These are phyloP conservation scores for Gasterosteus nipponicus DNA, from an alignment of 2,113 vertebrate genomes.

Conservation along the genomic window DNA sequence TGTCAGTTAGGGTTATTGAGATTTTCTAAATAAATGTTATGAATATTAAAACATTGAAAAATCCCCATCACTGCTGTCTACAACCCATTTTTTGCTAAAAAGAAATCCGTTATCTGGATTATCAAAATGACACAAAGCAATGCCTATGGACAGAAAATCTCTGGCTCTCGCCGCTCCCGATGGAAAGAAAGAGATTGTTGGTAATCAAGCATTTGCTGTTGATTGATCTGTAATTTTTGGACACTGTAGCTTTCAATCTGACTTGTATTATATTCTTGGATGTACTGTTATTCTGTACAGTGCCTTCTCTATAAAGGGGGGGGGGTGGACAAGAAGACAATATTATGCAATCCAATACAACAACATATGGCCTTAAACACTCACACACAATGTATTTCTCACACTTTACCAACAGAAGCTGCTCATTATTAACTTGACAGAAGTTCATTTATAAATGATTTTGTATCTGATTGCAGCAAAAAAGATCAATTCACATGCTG, in stretches of 20 bases:
- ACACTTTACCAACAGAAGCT: neutral
- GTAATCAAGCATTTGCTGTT: neutral
- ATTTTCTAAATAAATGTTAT: neutral
- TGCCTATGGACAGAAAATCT: neutral
- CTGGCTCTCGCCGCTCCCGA: neutral
- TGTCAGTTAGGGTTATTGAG: neutral
- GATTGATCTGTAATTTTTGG: constrained; percentile 1
- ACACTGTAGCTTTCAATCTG: constrained; percentile 7
- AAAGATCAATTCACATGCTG: neutral
- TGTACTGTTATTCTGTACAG: constrained; percentile 41
- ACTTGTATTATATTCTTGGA: constrained; percentile 16
- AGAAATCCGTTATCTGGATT: neutral
- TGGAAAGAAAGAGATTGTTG: neutral
- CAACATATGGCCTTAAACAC: constrained; percentile 25
- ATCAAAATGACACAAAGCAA: neutral
- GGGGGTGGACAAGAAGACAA: constrained; percentile 63
- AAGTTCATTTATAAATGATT: neutral
- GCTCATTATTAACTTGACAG: neutral
- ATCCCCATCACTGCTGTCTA: neutral
- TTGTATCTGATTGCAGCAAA: neutral
- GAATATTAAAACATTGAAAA: neutral
- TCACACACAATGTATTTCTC: constrained; percentile 17
- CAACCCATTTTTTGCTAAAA: neutral
- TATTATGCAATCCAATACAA: constrained; percentile 64
- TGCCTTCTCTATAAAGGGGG: constrained; percentile 49